Conservation (phyloP, 2,888 invertebrate species). For the Macrophya annulata region DNA sequence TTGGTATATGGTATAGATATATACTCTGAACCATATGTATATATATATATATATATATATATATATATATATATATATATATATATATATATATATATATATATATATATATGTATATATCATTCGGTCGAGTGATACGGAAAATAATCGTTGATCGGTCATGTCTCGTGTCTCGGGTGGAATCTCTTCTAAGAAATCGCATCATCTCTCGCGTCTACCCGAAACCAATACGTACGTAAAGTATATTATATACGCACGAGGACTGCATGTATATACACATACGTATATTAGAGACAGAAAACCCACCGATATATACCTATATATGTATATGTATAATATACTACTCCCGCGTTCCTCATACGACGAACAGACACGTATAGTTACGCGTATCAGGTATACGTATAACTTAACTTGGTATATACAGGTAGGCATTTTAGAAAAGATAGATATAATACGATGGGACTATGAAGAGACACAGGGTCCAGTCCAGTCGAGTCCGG, state of each 20-base stretch:
- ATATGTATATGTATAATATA: too few species aligned
- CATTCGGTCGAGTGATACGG: conserved; percentile 29
- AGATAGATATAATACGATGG: conserved; percentile 9
- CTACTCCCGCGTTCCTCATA: conserved; percentile 2
- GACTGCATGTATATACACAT: not conserved
- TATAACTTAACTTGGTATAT: conserved; percentile 5
- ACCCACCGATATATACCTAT: not conserved
- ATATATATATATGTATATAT: conserved; percentile 13
- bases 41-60: too few species aligned
- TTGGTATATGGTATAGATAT: too few species aligned
- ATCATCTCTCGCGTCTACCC: conserved; percentile 45
- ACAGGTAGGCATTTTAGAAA: conserved; percentile 17
- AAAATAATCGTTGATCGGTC: conserved; percentile 50
- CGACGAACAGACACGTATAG: not conserved
- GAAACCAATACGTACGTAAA: conserved; percentile 12
- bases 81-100: not conserved
- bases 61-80: not conserved
- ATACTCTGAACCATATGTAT: not conserved
- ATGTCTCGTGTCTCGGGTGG: conserved; percentile 42
- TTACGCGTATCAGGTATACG: conserved; percentile 23
- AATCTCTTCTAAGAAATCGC: conserved; percentile 55
- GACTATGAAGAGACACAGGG: not conserved
- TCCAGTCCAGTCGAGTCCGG: not conserved
- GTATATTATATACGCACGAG: not conserved
- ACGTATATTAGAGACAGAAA: not conserved